Conservation (phyloP, 1,140 invertebrate species). For the Zaprionus nigranus region DNA sequence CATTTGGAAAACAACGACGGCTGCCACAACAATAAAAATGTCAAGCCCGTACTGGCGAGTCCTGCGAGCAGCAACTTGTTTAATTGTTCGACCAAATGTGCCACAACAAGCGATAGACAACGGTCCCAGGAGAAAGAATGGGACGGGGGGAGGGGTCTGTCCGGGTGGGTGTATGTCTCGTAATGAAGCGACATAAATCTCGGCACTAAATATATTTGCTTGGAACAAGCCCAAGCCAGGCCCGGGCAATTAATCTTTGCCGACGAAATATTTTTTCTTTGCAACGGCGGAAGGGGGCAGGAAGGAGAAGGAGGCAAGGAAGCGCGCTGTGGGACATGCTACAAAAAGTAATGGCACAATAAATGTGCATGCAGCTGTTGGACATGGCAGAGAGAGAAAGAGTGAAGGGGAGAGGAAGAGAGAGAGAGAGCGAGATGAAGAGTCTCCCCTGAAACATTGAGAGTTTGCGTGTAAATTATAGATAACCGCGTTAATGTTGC, state of each 20-base stretch:
- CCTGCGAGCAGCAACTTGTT: constrained; percentile 50
- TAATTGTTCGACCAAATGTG: constrained; percentile 69
- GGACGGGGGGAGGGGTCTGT: background rate
- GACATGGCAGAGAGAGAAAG: background rate
- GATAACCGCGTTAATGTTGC: constrained; percentile 81
- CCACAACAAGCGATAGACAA: constrained; percentile 29
- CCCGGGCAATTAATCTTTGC: constrained; percentile 72
- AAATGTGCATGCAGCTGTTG: constrained; percentile 67
- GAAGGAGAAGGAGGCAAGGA: no score
- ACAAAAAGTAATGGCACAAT: constrained; percentile 65
- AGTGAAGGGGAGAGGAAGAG: background rate
- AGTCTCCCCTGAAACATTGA: background rate
- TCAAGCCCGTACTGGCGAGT: constrained; percentile 30
- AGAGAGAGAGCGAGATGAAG: background rate
- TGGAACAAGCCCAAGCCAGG: constrained; percentile 40
- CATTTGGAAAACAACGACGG: constrained; percentile 57
- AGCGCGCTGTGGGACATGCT: constrained; percentile 31
- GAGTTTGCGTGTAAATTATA: constrained; percentile 73
- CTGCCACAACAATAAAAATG: constrained; percentile 73
- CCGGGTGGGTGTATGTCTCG: constrained; percentile 16
- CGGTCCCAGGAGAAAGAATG: background rate
- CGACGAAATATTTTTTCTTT: constrained; percentile 29
- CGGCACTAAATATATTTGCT: constrained; percentile 79
- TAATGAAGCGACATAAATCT: constrained; percentile 81
- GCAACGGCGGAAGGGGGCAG: no score